phyloP scores from a whole-genome alignment of 2,797 vertebrate genomes.

The Bradypodion ventrale region DNA sequence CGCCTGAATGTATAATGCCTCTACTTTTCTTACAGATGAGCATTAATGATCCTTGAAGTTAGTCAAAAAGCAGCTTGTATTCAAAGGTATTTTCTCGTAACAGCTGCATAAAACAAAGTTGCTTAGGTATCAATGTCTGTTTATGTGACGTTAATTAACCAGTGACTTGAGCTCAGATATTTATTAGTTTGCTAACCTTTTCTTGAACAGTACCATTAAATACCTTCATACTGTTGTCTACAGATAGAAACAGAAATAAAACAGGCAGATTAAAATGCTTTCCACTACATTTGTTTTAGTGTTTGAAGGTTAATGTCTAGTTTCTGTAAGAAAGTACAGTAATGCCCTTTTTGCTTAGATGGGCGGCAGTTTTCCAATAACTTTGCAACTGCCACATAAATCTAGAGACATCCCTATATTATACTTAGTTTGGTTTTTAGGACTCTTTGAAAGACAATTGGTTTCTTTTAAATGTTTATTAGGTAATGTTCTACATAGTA shows the following conservation, averaged over 20 bases:
- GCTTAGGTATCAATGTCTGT: constrained; percentile 12
- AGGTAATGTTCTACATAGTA: constrained; percentile 3
- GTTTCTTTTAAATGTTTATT: constrained; percentile 26
- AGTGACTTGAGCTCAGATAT: constrained; percentile 34
- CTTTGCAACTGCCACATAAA: constrained; percentile 26
- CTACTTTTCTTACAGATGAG: constrained; percentile 4
- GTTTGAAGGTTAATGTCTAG: constrained; percentile 49
- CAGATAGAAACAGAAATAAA: constrained; percentile 48
- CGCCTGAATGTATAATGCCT: constrained; percentile 19
- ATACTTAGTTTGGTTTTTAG: constrained; percentile 27
- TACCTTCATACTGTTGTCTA: constrained; percentile 11
- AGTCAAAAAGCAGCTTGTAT: constrained; percentile 18
- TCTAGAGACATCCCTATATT: constrained; percentile 5
- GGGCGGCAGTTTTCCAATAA: background rate
- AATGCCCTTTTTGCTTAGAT: constrained; percentile 51
- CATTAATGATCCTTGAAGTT: constrained; percentile 38
- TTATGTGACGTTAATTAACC: constrained; percentile 53
- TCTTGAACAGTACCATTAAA: constrained; percentile 40
- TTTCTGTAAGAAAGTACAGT: constrained; percentile 50
- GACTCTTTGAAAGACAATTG: background rate
- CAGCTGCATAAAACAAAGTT: background rate
- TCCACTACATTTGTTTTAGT: constrained; percentile 55
- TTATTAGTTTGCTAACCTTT: constrained; percentile 52
- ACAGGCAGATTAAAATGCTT: constrained; percentile 42
- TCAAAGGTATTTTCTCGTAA: constrained; percentile 29